phyloP scores from a whole-genome alignment of 2,888 invertebrate genomes.

The Perizoma flavofasciatum region DNA sequence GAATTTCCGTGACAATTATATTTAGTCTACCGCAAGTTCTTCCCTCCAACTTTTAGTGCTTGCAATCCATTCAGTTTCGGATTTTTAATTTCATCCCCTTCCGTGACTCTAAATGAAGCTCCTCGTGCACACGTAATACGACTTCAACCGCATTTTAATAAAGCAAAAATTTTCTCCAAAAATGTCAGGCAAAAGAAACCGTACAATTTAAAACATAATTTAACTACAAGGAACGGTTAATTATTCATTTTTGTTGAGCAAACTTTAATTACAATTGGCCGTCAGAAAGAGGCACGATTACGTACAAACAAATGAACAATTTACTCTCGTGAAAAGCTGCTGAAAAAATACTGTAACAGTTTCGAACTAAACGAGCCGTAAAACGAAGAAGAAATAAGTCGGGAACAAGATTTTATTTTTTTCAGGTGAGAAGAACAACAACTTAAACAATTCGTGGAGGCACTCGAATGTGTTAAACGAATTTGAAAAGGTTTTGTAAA shows the following conservation, averaged over 20 bases:
- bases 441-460: constrained; percentile 62
- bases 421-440: constrained; percentile 56
- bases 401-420: constrained; percentile 57
- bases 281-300: constrained; percentile 38
- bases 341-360: constrained; percentile 47
- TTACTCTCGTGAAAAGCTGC: constrained; percentile 38
- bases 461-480: constrained; percentile 71
- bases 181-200: constrained; percentile 15
- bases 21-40: constrained; percentile 1
- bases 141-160: constrained; percentile 52
- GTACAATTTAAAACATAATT: constrained; percentile 35
- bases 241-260: constrained; percentile 36
- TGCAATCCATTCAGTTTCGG: constrained; percentile 47
- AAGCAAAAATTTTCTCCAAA: constrained; percentile 43
- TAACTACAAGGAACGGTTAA: constrained; percentile 30
- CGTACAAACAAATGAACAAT: constrained; percentile 48
- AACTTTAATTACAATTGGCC: constrained; percentile 45
- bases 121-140: constrained; percentile 57
- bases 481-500: constrained; percentile 59
- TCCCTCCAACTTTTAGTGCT: constrained; percentile 42
- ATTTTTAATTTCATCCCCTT: constrained; percentile 68
- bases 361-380: constrained; percentile 56
- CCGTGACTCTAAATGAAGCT: constrained; percentile 59
- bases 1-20: too few species aligned
- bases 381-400: constrained; percentile 51